These are phyloP conservation scores for Hiodon alosoides DNA, from an alignment of 2,113 vertebrate species.

Conservation along the genomic window DNA sequence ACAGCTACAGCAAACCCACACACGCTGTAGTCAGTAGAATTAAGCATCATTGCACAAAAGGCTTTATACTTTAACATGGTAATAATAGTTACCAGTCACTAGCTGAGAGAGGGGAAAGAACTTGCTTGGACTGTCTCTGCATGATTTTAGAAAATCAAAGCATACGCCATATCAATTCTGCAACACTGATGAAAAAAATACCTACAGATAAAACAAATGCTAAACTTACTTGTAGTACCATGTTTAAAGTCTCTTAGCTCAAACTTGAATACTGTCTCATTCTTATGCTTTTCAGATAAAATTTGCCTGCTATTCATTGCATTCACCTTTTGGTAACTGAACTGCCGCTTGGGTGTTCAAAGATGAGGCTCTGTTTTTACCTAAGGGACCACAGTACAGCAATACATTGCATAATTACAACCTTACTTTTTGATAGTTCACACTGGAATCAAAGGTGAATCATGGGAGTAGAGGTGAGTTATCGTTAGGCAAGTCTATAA, in stretches of 20 bases:
- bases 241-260: constrained; percentile 30
- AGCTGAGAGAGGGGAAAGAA: background rate
- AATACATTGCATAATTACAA: constrained; percentile 99
- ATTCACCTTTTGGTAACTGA: constrained; percentile 97
- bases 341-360: constrained; percentile 82
- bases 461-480: constrained; percentile 99
- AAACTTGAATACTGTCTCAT: constrained; percentile 72
- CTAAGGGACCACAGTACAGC: constrained; percentile 99
- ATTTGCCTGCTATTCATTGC: constrained; percentile 63
- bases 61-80: background rate
- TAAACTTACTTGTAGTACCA: constrained; percentile 14
- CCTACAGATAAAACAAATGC: background rate
- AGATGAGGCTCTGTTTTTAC: constrained; percentile 74
- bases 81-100: constrained; percentile 10
- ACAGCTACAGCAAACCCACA: background rate
- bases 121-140: too few relatives aligned
- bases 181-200: background rate
- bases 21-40: background rate
- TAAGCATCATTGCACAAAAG: constrained; percentile 6
- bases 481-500: constrained; percentile 99
- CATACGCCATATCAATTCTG: background rate
- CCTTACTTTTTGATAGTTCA: constrained; percentile 99
- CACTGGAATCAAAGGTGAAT: constrained; percentile 94
- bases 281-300: constrained; percentile 53
- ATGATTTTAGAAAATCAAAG: background rate